Percentiles rank a stretch among this genome's conserved stretches.
phyloP scores from a whole-genome alignment of 2,113 vertebrate genomes.

The Callionymus lyra region DNA sequence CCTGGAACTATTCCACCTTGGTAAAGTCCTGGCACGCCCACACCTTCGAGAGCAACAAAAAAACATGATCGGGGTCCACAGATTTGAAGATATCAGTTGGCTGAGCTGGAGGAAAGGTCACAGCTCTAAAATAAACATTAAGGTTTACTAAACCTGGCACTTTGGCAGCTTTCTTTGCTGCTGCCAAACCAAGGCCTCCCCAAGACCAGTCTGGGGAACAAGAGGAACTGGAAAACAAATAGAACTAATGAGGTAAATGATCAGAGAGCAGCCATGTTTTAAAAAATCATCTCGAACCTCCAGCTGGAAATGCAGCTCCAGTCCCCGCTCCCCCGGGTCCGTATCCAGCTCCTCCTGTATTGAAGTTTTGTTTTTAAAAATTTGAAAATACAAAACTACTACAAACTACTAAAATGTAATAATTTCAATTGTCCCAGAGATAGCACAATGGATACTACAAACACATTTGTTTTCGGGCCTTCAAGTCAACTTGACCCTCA shows the following conservation, averaged over 20 bases:
- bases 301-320: constrained; percentile 37
- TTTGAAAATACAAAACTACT: too few relatives aligned
- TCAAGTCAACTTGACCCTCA: too few relatives aligned
- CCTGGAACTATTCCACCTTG: constrained; percentile 64
- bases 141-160: constrained; percentile 61
- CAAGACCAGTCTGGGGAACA: constrained; percentile 68
- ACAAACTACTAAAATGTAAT: too few relatives aligned
- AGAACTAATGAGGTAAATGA: neutral
- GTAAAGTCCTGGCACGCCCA: constrained; percentile 68
- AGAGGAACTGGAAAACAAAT: constrained; percentile 47
- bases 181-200: constrained; percentile 50
- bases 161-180: constrained; percentile 66
- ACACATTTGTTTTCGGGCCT: too few relatives aligned
- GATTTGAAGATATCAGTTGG: too few relatives aligned
- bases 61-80: neutral
- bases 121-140: neutral
- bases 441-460: too few relatives aligned
- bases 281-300: constrained; percentile 34
- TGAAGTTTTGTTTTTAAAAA: neutral
- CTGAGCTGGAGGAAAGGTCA: too few relatives aligned
- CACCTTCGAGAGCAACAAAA: constrained; percentile 41
- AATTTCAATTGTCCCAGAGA: too few relatives aligned
- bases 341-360: too few relatives aligned
- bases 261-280: neutral
- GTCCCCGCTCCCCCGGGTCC: constrained; percentile 25